Percentiles rank a stretch among this genome's conserved stretches.
These are phyloP conservation scores for Tanytarsus gracilentus DNA, from an alignment of 2,888 invertebrate species.

Conservation along the genomic window DNA sequence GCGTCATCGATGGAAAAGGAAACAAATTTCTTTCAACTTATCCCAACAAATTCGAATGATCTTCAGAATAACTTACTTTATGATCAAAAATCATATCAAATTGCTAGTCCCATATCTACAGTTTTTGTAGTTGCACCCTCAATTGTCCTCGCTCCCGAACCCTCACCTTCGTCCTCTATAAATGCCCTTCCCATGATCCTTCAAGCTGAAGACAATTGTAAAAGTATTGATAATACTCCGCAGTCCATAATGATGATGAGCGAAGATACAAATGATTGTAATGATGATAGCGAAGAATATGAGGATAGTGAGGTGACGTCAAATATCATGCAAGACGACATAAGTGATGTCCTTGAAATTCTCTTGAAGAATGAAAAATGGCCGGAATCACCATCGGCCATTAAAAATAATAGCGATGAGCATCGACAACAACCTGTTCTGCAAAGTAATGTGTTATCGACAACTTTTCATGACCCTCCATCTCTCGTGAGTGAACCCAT, in stretches of 20 bases:
- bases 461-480: too few relatives aligned
- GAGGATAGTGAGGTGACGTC: slow-evolving; percentile 36
- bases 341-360: slow-evolving; percentile 77
- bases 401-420: not conserved
- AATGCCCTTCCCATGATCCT: too few relatives aligned
- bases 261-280: too few relatives aligned
- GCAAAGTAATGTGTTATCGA: too few relatives aligned
- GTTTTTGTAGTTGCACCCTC: slow-evolving; percentile 9
- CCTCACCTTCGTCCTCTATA: too few relatives aligned
- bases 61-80: not conserved
- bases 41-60: not conserved
- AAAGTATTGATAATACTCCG: too few relatives aligned
- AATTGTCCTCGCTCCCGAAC: not conserved
- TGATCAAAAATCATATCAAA: slow-evolving; percentile 14
- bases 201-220: too few relatives aligned
- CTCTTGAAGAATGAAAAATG: slow-evolving; percentile 88
- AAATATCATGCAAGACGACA: slow-evolving; percentile 32
- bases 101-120: not conserved
- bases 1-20: slow-evolving; percentile 5
- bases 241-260: too few relatives aligned
- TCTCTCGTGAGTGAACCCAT: too few relatives aligned
- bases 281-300: not conserved
- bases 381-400: slow-evolving; percentile 66
- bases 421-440: too few relatives aligned
- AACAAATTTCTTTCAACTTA: not conserved